These are phyloP conservation scores for Chrysolina oricalcia DNA, from an alignment of 2,888 invertebrate genomes.

Conservation along the genomic window DNA sequence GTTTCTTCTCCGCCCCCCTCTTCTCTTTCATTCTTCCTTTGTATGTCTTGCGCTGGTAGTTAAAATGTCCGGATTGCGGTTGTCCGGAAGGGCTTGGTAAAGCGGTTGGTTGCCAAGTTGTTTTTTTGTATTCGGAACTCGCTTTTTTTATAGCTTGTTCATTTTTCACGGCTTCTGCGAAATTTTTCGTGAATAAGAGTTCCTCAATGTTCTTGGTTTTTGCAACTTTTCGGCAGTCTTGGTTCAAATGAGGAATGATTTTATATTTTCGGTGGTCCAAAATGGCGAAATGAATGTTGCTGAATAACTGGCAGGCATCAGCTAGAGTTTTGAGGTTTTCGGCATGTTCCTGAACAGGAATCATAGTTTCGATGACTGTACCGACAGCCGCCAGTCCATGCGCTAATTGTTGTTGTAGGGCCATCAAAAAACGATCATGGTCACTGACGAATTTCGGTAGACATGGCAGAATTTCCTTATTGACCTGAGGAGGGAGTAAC, in stretches of 20 bases:
- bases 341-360: background rate
- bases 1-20: slow-evolving; percentile 18
- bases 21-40: slow-evolving; percentile 31
- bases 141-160: slow-evolving; percentile 29
- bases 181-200: slow-evolving; percentile 19
- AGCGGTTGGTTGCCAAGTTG: background rate
- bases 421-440: no score
- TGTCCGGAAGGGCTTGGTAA: background rate
- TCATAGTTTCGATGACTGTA: no score
- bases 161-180: slow-evolving; percentile 31
- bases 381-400: no score
- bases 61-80: background rate
- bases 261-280: slow-evolving; percentile 28
- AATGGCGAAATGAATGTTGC: background rate
- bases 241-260: slow-evolving; percentile 37
- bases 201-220: slow-evolving; percentile 33
- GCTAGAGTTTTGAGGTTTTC: background rate
- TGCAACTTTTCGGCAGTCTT: slow-evolving; percentile 33
- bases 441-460: no score
- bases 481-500: no score
- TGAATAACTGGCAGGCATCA: background rate
- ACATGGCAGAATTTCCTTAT: background rate
- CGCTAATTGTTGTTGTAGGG: no score
- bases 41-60: slow-evolving; percentile 31
- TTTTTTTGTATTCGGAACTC: slow-evolving; percentile 28